A percentile compares a stretch with the other conserved stretches of the same genome.
phyloP scores from a whole-genome alignment of 2,888 invertebrate species.

The Endotricha flammealis region DNA sequence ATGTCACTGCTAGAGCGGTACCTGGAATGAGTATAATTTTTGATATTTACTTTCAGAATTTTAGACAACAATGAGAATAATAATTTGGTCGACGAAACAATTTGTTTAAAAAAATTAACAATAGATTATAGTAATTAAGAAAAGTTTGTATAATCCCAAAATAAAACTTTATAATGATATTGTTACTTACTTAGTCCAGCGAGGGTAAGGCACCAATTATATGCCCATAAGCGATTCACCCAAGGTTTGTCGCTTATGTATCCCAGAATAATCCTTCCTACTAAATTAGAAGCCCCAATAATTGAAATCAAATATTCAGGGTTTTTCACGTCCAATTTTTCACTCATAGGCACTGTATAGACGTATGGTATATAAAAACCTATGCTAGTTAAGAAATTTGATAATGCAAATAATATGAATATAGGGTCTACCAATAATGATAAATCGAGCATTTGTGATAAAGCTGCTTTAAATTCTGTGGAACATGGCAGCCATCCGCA shows the following conservation, averaged over 20 bases:
- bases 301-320: constrained; percentile 86
- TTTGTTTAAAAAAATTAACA: constrained; percentile 12
- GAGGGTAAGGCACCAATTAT: constrained; percentile 91
- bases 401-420: constrained; percentile 92
- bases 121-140: not conserved
- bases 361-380: constrained; percentile 97
- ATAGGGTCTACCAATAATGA: constrained; percentile 89
- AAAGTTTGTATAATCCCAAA: not conserved
- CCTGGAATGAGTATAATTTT: too few species aligned
- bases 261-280: constrained; percentile 93
- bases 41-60: too few species aligned
- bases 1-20: constrained; percentile 88
- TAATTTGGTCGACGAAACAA: too few species aligned
- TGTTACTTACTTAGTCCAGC: constrained; percentile 89
- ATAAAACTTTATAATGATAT: constrained; percentile 3
- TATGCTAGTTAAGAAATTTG: constrained; percentile 96
- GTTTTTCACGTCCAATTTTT: constrained; percentile 77
- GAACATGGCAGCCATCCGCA: constrained; percentile 82
- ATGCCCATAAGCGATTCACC: constrained; percentile 93
- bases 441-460: constrained; percentile 91
- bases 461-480: constrained; percentile 83
- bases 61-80: too few species aligned
- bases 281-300: constrained; percentile 91
- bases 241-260: constrained; percentile 92
- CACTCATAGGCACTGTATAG: constrained; percentile 87